Conservation (phyloP, 2,888 invertebrate species). For the Drosophila mettleri region DNA sequence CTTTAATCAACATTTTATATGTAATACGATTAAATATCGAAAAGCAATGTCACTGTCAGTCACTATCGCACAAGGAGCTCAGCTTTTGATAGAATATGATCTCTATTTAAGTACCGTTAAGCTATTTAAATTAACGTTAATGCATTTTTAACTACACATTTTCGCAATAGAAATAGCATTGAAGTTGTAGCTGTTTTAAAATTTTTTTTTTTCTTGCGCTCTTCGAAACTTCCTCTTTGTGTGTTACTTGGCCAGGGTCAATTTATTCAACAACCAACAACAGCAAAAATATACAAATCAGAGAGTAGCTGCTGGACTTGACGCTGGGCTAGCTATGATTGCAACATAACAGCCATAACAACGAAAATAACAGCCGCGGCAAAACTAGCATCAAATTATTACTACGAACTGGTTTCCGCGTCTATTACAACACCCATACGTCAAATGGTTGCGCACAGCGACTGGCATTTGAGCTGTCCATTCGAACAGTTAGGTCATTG, state of each 20-base stretch:
- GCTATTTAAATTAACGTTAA: neutral
- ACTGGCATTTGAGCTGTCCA: conserved; percentile 10
- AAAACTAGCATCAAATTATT: conserved; percentile 63
- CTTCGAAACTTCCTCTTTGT: conserved; percentile 40
- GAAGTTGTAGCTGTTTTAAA: conserved; percentile 17
- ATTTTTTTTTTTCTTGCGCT: neutral
- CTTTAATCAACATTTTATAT: neutral
- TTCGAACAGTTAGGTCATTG: conserved; percentile 22
- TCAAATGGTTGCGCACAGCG: conserved; percentile 33
- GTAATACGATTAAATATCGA: conserved; percentile 3
- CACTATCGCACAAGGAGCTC: neutral
- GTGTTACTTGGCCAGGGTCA: conserved; percentile 77
- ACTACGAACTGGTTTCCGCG: conserved; percentile 72
- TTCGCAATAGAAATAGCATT: conserved; percentile 18
- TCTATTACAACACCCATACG: conserved; percentile 66
- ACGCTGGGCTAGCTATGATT: conserved; percentile 55
- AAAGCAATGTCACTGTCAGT: neutral
- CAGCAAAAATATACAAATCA: conserved; percentile 27
- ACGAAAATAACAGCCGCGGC: conserved; percentile 20
- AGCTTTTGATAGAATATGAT: neutral
- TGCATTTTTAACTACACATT: conserved; percentile 12
- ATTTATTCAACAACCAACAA: conserved; percentile 36
- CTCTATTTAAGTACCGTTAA: conserved; percentile 2
- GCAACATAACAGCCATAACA: conserved; percentile 45
- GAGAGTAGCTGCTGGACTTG: conserved; percentile 23